Base-by-base conservation (phyloP, 1,140 invertebrate genomes). In the Bombus fervidus region DNA sequence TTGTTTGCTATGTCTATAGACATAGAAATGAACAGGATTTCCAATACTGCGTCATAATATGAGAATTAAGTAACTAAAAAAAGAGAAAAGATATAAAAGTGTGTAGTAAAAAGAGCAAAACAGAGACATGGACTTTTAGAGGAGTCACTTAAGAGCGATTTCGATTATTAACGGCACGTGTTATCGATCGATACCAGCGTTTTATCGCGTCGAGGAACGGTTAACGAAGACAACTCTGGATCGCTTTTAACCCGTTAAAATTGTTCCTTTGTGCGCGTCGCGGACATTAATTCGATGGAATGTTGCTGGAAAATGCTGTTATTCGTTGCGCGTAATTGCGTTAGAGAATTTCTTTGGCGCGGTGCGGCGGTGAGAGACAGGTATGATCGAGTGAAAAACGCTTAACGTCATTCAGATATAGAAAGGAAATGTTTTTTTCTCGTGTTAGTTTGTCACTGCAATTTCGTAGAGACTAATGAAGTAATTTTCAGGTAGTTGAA, bases 201-300 rank as follows among this genome's bases (percentile, higher is more conserved):
- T 74, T 74, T 25, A 47, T 82, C 39, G n/a, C 18, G 13, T 8
- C 31, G 34, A 22, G 34, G 9, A 81, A 71, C 37, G 34, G 37
- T 71, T 34, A 53, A 28, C 2, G 28, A 39, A 37, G 79, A 41
- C 57, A 81, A 81, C 78, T 43, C 43, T 71, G 34, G 22, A 31
- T 34, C 80, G 72, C 80, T 74, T 74, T 82, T 34, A 82, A 74
- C 80, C 34, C 62, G 62, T 31, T 64, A 31, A 43, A 82, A 74
- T 82, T 64, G 53, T 74, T 34, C 71, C 80, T 82, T 82, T 82
- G 80, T 62, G 37, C 28, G 15, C 43, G n/a, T 41, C 69, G 34
- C 53, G 22, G 18, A 22, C 80, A 25, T 41, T 73, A 59, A 81
- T 81, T 59, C 79, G 47, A 22, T 34, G 37, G 71, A 74, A 74